phyloP scores from a whole-genome alignment of 2,113 vertebrate genomes.

The Mesitornis unicolor region DNA sequence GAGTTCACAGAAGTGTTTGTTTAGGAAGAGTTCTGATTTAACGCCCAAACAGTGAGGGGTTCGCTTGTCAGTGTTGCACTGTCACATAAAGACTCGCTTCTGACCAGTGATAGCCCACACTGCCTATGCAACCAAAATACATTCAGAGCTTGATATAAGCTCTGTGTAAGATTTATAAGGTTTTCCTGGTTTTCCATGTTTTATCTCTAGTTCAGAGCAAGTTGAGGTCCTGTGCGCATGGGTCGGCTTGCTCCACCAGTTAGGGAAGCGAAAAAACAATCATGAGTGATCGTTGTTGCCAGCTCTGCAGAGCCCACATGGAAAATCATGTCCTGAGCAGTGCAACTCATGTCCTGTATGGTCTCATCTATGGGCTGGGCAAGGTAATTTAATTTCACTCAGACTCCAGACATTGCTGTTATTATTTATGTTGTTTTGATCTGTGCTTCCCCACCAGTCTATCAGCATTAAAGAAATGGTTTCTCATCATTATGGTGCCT shows the following conservation, averaged over 20 bases:
- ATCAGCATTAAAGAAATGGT: conserved; percentile 67
- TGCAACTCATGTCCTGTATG: background rate
- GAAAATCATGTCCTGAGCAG: background rate
- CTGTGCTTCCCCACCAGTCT: conserved; percentile 36
- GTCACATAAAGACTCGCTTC: background rate
- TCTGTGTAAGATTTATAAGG: background rate
- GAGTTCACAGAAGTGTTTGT: background rate
- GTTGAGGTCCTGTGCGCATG: fast-evolving
- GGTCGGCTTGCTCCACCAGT: background rate
- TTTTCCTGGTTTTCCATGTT: background rate
- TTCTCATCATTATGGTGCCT: conserved; percentile 53
- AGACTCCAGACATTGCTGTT: conserved; percentile 27
- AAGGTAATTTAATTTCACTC: conserved; percentile 50
- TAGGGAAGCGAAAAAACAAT: background rate
- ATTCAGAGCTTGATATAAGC: fast-evolving
- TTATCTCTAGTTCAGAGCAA: background rate
- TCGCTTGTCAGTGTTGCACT: background rate
- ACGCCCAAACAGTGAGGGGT: background rate
- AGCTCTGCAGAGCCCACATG: background rate
- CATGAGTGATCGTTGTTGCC: fast-evolving
- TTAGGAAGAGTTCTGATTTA: background rate
- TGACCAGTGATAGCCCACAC: background rate
- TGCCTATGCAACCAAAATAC: background rate
- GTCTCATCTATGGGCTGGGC: background rate
- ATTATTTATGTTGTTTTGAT: conserved; percentile 60